Base-by-base conservation (phyloP, 2,797 vertebrate genomes). In the Lates japonicus region DNA sequence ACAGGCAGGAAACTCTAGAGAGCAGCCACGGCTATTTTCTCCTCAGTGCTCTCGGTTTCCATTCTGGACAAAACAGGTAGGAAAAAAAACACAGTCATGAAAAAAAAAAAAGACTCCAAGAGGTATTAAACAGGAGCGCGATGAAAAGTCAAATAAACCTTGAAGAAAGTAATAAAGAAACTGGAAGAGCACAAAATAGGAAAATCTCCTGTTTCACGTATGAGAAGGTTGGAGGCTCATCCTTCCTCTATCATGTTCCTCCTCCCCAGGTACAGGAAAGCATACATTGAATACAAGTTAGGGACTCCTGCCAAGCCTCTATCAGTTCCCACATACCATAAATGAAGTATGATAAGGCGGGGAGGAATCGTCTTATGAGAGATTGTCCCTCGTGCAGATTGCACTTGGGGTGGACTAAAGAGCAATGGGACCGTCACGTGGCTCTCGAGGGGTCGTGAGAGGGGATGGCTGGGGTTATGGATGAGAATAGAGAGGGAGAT, bases 1-100 rank as follows among this genome's bases (percentile, higher is more conserved):
- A 84, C 87, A 88, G 87, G 86, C 93, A 94, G 94, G 94, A 95
- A 94, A 95, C 87, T 90, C 87, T 86, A 91, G 90, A 93, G 87
- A 93, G 90, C 88, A 90, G 87, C 75, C 74, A 10, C 52, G 7
- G 83, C 88, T 91, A 88, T 95, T 94, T 93, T 90, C 85, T 79
- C 79, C 80, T 82, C 70, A 55, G 59, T n/a, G 70, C 66, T 79
- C 80, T 91, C 81, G 41, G 88, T 91, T 92, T 93, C 90, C 92
- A 90, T 79, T 81, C 81, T 63, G 52, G 70, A 86, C 82, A 89
- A 89, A 90, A 82, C 80, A 88, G 85, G 77, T 80, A 83, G 61
- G 66, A 61, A 48, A 55, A 71, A 65, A 79, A 77, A 61, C 5
- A 70, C 20, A 63, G 70, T 80, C 81, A 68, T 57, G 25, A 74